Conservation (phyloP, 2,113 vertebrate genomes). For the Sitta europaea region DNA sequence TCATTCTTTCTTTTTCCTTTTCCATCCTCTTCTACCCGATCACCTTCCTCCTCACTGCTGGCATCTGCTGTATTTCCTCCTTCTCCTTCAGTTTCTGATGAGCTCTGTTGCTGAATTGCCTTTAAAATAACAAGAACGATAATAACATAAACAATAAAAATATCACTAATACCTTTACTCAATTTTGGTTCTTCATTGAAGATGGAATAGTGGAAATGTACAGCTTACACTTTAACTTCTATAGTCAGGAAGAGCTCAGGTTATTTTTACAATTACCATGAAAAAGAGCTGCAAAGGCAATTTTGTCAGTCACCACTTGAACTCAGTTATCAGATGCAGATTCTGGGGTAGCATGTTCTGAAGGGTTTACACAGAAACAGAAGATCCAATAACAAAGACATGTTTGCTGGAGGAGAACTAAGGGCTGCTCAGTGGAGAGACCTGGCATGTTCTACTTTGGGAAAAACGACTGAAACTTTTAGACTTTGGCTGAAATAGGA, state of each 20-base stretch:
- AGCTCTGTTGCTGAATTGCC: constrained; percentile 93
- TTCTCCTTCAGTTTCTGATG: constrained; percentile 91
- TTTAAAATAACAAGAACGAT: constrained; percentile 54
- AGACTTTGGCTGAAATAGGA: background rate
- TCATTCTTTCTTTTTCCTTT: constrained; percentile 89
- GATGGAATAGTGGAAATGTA: background rate
- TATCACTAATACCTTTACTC: background rate
- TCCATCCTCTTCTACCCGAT: constrained; percentile 85
- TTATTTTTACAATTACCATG: constrained; percentile 21
- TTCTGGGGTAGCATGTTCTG: background rate
- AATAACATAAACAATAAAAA: background rate
- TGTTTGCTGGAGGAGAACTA: background rate
- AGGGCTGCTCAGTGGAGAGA: background rate
- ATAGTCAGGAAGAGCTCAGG: background rate
- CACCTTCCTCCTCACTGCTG: constrained; percentile 93
- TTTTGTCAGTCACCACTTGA: constrained; percentile 9
- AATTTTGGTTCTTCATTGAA: background rate
- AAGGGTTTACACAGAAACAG: background rate
- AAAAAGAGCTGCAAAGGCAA: background rate
- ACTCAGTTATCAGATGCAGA: background rate
- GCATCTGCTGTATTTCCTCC: constrained; percentile 88
- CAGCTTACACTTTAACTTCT: background rate
- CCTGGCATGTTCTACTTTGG: background rate
- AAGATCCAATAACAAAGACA: background rate
- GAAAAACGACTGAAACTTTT: background rate